Evolutionary conservation across 2,113 vertebrate genomes (phyloP), one percentile per base, ranked within the genome.

Genomic region (Jaculus jaculus): DNA sequence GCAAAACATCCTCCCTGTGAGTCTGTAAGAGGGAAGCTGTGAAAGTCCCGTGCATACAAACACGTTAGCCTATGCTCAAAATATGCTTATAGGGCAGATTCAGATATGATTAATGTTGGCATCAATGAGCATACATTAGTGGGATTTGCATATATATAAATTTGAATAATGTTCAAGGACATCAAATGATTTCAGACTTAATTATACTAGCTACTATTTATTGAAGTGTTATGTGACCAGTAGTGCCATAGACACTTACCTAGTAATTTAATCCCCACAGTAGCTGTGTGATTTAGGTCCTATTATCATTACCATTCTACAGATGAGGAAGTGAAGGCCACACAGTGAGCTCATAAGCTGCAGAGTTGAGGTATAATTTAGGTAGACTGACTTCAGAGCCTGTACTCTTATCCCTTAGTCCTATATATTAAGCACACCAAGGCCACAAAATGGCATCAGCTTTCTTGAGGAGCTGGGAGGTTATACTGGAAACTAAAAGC

Each of bases 81-180:
- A 92, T 97, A 93, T 95, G 91, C 94, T 96, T 96, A 95, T 26
- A 83, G 89, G 66, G 78, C 89, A 95, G 95, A 96, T 97, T 98
- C 72, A 94, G 94, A 85, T 94, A 91, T 94, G 89, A 96, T 90
- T 97, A 95, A 96, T 96, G 92, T 92, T 92, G 85, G 87, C 97
- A 96, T 94, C 71, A 94, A 78, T 94, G 92, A 96, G 92, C 37
- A 90, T 91, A 16, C 73, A 61, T 94, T 95, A 96, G 75, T 80
- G 94, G 28, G 51, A 97, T 96, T 95, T 73, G 10, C 96, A 93
- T 97, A 89, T n/a, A 93, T 3, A 26, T 93, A 93, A 96, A 90
- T 97, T 20, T 61, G 74, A 97, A 95, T 93, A 96, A 63, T 85
- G 90, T 90, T 97, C 95, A 96, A 94, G 94, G 93, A 95, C 78